Conservation (phyloP, 2,113 vertebrate genomes). For the Aptenodytes patagonicus region DNA sequence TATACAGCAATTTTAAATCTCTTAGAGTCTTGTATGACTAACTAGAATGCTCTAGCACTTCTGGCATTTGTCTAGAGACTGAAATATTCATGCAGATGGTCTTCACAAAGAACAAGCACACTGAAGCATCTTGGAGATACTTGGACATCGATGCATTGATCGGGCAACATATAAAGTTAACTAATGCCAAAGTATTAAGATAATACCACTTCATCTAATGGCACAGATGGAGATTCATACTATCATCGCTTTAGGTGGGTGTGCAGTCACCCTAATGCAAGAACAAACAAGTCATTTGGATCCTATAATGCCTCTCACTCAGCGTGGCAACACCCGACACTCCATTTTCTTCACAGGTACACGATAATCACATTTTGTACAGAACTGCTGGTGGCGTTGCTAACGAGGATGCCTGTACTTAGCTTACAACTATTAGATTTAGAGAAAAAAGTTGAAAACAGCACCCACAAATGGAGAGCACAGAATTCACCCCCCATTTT, state of each 20-base stretch:
- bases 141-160: not conserved
- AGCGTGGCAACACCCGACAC: fast-evolving
- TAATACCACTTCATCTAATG: not conserved
- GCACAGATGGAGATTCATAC: slow-evolving; percentile 23
- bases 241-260: not conserved
- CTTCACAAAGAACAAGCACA: not conserved
- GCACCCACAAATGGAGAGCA: not conserved
- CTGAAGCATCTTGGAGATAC: not conserved
- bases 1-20: not conserved
- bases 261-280: not conserved
- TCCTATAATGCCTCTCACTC: not conserved
- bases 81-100: slow-evolving; percentile 29
- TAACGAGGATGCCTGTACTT: not conserved
- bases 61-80: not conserved
- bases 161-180: not conserved
- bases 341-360: not conserved
- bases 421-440: not conserved
- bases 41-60: not conserved
- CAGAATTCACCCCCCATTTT: not conserved
- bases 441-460: not conserved
- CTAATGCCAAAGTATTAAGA: not conserved
- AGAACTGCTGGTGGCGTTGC: not conserved
- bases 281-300: not conserved
- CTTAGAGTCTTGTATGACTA: not conserved
- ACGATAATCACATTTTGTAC: not conserved